phyloP scores from a whole-genome alignment of 1,140 invertebrate genomes.

The Megathymus violae region DNA sequence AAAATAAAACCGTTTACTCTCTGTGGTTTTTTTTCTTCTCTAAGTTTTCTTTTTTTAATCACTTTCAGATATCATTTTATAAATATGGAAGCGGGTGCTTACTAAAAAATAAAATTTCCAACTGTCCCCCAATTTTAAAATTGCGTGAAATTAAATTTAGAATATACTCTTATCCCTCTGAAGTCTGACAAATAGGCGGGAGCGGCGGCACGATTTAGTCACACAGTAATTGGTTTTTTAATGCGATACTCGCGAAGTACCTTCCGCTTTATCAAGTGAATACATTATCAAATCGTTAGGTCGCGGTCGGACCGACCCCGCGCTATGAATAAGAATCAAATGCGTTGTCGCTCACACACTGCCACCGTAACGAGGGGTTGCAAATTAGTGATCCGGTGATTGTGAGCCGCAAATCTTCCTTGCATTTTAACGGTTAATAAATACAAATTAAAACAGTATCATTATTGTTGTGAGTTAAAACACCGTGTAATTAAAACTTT shows the following conservation, averaged over 20 bases:
- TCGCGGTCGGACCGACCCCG: constrained; percentile 62
- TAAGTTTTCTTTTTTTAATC: neutral
- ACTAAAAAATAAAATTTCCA: constrained; percentile 74
- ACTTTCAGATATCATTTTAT: constrained; percentile 47
- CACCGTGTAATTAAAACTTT: neutral
- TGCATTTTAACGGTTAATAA: constrained; percentile 73
- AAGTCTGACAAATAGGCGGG: constrained; percentile 80
- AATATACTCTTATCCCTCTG: constrained; percentile 79
- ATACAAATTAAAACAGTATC: constrained; percentile 69
- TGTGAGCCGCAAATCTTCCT: constrained; percentile 44
- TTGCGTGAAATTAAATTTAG: constrained; percentile 83
- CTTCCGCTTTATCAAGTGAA: constrained; percentile 82
- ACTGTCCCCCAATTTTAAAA: constrained; percentile 77
- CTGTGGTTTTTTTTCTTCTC: too few relatives aligned
- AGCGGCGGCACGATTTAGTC: constrained; percentile 77
- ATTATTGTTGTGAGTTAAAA: constrained; percentile 51
- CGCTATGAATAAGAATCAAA: constrained; percentile 80
- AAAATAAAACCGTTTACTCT: too few relatives aligned
- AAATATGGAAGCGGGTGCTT: constrained; percentile 65
- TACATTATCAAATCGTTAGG: constrained; percentile 83
- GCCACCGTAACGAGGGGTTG: constrained; percentile 59
- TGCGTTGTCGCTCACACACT: constrained; percentile 61
- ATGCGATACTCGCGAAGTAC: constrained; percentile 77
- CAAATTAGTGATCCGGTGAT: constrained; percentile 67
- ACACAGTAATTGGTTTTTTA: constrained; percentile 83